Evolutionary conservation across 2,113 vertebrate species (phyloP).

Genomic region (Himantopus leucocephalus): DNA sequence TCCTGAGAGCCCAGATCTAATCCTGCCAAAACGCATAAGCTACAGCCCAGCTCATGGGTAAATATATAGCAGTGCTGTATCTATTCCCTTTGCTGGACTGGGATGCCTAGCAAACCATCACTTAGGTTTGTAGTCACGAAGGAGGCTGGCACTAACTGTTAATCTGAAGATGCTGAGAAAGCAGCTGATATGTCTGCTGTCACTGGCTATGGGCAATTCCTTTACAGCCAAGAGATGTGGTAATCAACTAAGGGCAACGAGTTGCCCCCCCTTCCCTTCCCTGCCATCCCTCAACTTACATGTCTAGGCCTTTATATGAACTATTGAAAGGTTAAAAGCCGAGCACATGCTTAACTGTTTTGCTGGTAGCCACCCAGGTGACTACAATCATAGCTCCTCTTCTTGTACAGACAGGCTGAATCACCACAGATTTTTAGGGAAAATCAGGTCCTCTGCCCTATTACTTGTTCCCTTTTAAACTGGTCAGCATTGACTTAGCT

Average conservation of each 20-base stretch:
- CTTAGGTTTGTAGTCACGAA: accelerated
- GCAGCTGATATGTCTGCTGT: not conserved
- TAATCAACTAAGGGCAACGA: not conserved
- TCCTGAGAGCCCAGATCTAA: not conserved
- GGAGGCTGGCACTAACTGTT: not conserved
- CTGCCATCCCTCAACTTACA: not conserved
- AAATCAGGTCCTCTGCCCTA: not conserved
- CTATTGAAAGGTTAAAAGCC: not conserved
- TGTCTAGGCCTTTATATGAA: not conserved
- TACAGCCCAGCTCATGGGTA: not conserved
- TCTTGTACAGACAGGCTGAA: not conserved
- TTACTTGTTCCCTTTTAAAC: not conserved
- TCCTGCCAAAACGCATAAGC: not conserved
- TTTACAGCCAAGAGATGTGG: not conserved
- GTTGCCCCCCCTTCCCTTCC: not conserved
- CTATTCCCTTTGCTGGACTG: not conserved
- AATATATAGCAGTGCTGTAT: not conserved
- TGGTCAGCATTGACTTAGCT: not conserved
- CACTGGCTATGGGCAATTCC: not conserved
- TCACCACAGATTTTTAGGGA: not conserved
- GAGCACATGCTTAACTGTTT: not conserved
- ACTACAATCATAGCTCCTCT: not conserved
- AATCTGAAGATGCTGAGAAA: not conserved
- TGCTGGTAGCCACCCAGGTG: not conserved
- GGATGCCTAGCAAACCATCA: not conserved